Conservation (phyloP, 2,797 vertebrate species). For the Chromis chromis region DNA sequence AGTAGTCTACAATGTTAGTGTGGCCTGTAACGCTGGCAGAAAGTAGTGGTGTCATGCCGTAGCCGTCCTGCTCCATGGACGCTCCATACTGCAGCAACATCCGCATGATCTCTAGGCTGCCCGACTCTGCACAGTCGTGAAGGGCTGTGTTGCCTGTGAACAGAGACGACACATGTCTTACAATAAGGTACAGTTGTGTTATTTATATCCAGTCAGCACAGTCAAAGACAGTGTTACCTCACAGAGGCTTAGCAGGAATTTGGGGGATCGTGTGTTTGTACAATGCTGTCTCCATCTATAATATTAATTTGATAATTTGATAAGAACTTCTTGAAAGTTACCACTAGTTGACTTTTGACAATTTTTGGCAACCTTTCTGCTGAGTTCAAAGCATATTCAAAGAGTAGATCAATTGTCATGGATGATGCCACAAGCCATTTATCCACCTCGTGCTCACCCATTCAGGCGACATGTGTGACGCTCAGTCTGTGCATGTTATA, state of each 20-base stretch:
- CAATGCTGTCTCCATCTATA: background rate
- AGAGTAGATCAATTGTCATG: slow-evolving; percentile 5
- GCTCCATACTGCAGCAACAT: slow-evolving; percentile 97
- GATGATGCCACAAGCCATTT: slow-evolving; percentile 7
- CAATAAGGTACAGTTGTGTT: background rate
- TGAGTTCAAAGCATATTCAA: background rate
- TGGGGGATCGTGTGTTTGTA: too few species aligned
- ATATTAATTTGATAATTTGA: background rate
- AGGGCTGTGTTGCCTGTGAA: slow-evolving; percentile 94
- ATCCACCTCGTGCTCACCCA: background rate
- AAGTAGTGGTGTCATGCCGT: slow-evolving; percentile 97
- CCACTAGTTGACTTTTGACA: background rate
- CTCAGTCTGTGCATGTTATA: background rate
- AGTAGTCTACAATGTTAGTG: slow-evolving; percentile 97
- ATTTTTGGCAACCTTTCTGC: background rate
- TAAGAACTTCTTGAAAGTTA: background rate
- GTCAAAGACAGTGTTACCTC: background rate
- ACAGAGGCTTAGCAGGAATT: background rate
- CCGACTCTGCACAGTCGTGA: slow-evolving; percentile 98
- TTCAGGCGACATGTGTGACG: background rate
- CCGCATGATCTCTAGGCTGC: slow-evolving; percentile 98
- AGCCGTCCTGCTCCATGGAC: slow-evolving; percentile 97
- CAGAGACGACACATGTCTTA: background rate
- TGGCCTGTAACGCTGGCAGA: slow-evolving; percentile 98
- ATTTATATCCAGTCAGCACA: background rate